A percentile compares a stretch with the other conserved stretches of the same genome.
Evolutionary conservation across 2,888 invertebrate species (phyloP).

Genomic region (Drosophila imparisetae): DNA sequence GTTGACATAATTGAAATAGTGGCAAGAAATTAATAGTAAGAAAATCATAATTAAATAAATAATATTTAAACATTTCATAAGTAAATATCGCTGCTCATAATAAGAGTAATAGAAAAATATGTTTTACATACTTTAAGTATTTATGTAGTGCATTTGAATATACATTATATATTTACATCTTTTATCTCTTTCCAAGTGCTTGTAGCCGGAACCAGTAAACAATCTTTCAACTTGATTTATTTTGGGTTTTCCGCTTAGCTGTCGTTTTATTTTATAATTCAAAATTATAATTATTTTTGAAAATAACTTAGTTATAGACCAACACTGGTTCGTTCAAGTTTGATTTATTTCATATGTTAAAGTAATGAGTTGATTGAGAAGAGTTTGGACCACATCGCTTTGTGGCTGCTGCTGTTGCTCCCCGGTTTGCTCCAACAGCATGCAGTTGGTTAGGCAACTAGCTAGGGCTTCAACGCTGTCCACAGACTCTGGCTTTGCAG

Average conservation of each 20-base stretch:
- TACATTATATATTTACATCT: neutral
- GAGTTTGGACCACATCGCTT: neutral
- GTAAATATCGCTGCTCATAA: neutral
- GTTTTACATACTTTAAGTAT: neutral
- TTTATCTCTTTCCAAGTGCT: neutral
- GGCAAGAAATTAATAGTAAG: neutral
- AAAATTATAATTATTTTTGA: too few species aligned
- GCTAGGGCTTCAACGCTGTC: conserved; percentile 25
- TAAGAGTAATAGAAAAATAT: neutral
- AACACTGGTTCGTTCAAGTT: too few species aligned
- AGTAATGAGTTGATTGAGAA: neutral
- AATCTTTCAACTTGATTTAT: too few species aligned
- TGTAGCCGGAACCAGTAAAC: neutral
- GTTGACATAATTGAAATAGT: too few species aligned
- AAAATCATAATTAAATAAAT: neutral
- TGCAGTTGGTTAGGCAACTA: conserved; percentile 41
- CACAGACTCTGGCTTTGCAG: neutral
- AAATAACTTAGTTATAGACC: too few species aligned
- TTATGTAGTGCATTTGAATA: neutral
- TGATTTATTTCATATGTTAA: too few species aligned
- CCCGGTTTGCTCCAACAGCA: conserved; percentile 13
- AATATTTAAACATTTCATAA: neutral
- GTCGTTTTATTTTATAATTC: too few species aligned
- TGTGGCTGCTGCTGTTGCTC: neutral
- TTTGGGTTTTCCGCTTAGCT: too few species aligned